Evolutionary conservation across 2,797 vertebrate species (phyloP), one percentile per base, ranked within the genome.

Genomic region (Pteronotus mesoamericanus): DNA sequence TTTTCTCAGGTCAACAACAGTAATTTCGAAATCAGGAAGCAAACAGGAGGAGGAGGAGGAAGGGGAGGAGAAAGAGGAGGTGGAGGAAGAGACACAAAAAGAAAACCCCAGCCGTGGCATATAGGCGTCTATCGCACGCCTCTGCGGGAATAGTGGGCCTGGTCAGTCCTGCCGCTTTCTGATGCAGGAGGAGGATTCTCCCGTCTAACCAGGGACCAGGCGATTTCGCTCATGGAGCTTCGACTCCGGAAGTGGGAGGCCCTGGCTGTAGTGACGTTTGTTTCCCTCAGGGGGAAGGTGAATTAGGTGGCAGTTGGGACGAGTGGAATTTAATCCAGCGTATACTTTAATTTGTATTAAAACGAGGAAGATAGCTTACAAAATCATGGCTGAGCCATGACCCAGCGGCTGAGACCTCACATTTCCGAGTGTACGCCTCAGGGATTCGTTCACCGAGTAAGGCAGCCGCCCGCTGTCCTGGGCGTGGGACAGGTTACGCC

Each of bases 401-500:
- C 21, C 75, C 11, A 24, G 44, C 55, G 57, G 34, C 37, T 42
- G 26, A 44, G 44, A 61, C 64, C 51, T 64, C 39, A 39, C 32
- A n/a, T 78, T 39, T 59, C 48, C 34, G 82, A 9, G 55, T 12
- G 2, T 66, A 55, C 9, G n/a, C 61, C 42, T 71, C 19, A 29
- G 51, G 21, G 64, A 21, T 32, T 16, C 32, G 16, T 53, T 29
- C n/a, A 46, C 29, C 15, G 11, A 26, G 51, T 39, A 24, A 34
- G 15, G 1, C 37, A 11, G 18, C 42, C 37, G 16, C 1, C 19
- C 26, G 29, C 18, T 34, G 34, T 66, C 42, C 19, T 24, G 14
- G 51, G n/a, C 5, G 3, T 0, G 3, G 12, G 7, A 42, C 10
- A 29, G n/a, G n/a, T 34, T 19, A 1, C 7, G 14, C 9, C 39